Conservation (phyloP, 2,888 invertebrate genomes). For the Fragum sueziense region DNA sequence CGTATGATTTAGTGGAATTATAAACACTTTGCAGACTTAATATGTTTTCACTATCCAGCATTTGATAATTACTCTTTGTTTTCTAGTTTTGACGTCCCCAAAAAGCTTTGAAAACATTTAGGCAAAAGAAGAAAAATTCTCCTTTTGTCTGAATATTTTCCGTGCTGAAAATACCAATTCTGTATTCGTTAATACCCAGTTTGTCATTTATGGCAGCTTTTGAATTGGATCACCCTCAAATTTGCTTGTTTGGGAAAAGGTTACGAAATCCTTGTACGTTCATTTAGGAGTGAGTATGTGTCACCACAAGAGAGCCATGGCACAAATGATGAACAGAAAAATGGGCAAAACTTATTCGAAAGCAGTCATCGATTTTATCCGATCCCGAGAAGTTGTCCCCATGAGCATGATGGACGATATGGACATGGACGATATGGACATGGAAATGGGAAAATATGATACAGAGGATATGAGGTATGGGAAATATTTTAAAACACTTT, state of each 20-base stretch:
- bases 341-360: not conserved
- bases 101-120: not conserved
- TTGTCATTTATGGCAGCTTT: no score
- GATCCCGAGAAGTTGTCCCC: not conserved
- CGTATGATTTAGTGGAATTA: no score
- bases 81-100: not conserved
- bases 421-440: not conserved
- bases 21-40: no score
- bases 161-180: not conserved
- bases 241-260: no score
- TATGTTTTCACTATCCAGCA: no score
- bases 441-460: not conserved
- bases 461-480: not conserved
- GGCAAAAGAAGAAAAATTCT: not conserved
- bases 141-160: not conserved
- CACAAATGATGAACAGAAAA: not conserved
- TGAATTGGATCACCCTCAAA: no score
- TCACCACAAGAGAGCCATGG: conserved; percentile 10
- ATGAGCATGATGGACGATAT: not conserved
- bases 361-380: not conserved
- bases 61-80: no score
- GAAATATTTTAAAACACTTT: no score
- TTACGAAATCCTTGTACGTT: not conserved
- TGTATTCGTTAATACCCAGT: not conserved
- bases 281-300: conserved; percentile 30